phyloP scores from a whole-genome alignment of 2,888 invertebrate species.

The Zygogramma bicolorata region DNA sequence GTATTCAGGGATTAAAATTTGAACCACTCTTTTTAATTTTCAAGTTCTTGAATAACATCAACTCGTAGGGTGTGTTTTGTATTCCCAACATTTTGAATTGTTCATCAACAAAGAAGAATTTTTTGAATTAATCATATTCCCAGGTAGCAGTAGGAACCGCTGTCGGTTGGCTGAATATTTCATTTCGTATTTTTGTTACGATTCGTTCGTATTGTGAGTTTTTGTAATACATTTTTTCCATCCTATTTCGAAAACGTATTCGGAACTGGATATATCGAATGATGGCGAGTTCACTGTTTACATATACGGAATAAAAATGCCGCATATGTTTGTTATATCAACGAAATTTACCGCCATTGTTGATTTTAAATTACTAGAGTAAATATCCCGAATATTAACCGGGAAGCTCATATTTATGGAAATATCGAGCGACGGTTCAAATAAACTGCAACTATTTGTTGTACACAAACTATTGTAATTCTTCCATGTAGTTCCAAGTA shows the following conservation, averaged over 20 bases:
- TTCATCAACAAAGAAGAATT: too few species aligned
- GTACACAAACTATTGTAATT: too few species aligned
- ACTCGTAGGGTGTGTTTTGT: too few species aligned
- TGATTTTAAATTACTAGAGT: conserved; percentile 34
- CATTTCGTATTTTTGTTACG: background rate
- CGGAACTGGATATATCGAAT: conserved; percentile 9
- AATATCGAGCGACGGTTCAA: background rate
- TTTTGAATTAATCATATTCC: too few species aligned
- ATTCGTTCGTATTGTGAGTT: background rate
- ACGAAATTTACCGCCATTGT: conserved; percentile 30
- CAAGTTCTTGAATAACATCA: too few species aligned
- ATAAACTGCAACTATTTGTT: background rate
- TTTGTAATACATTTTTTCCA: background rate
- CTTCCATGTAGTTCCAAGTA: too few species aligned
- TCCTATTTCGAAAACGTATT: conserved; percentile 2
- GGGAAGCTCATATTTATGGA: conserved; percentile 15
- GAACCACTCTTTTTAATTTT: too few species aligned
- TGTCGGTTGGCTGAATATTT: background rate
- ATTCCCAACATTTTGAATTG: too few species aligned
- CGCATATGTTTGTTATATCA: conserved; percentile 28
- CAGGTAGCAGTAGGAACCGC: background rate
- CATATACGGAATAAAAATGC: conserved; percentile 25
- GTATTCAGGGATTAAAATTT: too few species aligned
- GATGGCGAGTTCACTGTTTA: conserved; percentile 26
- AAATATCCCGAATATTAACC: conserved; percentile 27